Base-by-base conservation (phyloP, 2,113 vertebrate genomes). In the Lontra canadensis region DNA sequence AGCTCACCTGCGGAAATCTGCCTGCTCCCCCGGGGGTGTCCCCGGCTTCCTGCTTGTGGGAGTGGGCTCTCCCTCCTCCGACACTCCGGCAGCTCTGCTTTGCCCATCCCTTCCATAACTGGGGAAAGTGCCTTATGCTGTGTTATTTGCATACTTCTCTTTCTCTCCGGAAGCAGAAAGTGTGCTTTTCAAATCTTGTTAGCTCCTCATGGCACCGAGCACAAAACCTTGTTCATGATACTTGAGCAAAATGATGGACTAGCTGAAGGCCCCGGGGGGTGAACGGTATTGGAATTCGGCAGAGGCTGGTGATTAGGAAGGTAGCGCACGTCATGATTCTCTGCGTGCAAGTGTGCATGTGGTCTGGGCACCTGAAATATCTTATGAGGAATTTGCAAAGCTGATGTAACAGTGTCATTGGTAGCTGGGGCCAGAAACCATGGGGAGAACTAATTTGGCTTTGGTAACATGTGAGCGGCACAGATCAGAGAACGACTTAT, bases 361-460 rank as follows among this genome's bases (percentile, higher is more conserved):
- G 23, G 26, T 31, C 73, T 47, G 7, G 34, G 1, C 31, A 3
- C 49, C 11, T 1, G 2, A 17, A 7, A 13, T 6, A 25, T 82
- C 49, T 85, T 34, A 1, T 10, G 6, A 57, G 17, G n/a, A 44
- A 3, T 44, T n/a, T 9, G 17, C 81, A 13, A 4, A 42, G 93
- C 6, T 6, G 61, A 4, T 6, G 3, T 7, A 8, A 23, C 0
- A 1, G 23, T 57, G 36, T 29, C 2, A 0, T 12, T 17, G 0
- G 36, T 12, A 13, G 65, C 67, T 29, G 21, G 63, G 44, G 9
- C 65, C 6, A 1, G 3, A 7, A 63, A 5, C 93, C 11, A 0
- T 0, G 12, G 36, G 11, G 21, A 49, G 31, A 36, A 4, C 1
- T 0, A 6, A 13, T 26, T 9, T 26, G 13, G 17, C 65, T 29